A percentile compares a stretch with the other conserved stretches of the same genome.
These are phyloP conservation scores for Mastigias papua DNA, from an alignment of 30 jellyfish, hydroid and myxozoan genomes.

Conservation along the genomic window DNA sequence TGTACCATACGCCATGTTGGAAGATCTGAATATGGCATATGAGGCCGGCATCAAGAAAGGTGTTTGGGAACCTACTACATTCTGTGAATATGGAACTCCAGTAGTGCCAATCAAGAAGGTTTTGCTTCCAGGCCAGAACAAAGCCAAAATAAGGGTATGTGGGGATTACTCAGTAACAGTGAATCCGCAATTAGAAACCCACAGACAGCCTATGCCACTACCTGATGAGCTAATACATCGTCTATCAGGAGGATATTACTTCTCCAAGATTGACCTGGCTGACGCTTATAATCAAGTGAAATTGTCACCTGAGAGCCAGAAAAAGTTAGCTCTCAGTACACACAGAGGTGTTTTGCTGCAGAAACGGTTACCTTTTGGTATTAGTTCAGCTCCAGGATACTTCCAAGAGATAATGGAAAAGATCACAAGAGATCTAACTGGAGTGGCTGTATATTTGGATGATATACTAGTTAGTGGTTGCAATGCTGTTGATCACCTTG, in stretches of 20 bases:
- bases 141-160: neutral
- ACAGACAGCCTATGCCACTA: neutral
- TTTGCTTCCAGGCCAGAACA: slow-evolving; percentile 21
- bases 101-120: slow-evolving; percentile 26
- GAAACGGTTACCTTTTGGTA: neutral
- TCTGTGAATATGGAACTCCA: slow-evolving; percentile 20
- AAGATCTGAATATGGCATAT: neutral
- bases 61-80: slow-evolving; percentile 7
- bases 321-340: neutral
- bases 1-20: slow-evolving; percentile 17
- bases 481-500: too few species aligned
- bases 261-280: neutral
- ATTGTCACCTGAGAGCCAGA: neutral
- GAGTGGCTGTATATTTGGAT: neutral
- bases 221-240: neutral
- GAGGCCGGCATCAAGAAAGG: slow-evolving; percentile 15
- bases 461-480: too few species aligned
- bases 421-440: neutral
- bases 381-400: neutral
- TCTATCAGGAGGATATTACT: neutral
- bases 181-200: neutral
- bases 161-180: neutral
- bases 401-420: neutral
- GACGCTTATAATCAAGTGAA: neutral
- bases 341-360: neutral